These are phyloP conservation scores for Drosophila serrata DNA, from an alignment of 1,140 invertebrate species.

Conservation along the genomic window DNA sequence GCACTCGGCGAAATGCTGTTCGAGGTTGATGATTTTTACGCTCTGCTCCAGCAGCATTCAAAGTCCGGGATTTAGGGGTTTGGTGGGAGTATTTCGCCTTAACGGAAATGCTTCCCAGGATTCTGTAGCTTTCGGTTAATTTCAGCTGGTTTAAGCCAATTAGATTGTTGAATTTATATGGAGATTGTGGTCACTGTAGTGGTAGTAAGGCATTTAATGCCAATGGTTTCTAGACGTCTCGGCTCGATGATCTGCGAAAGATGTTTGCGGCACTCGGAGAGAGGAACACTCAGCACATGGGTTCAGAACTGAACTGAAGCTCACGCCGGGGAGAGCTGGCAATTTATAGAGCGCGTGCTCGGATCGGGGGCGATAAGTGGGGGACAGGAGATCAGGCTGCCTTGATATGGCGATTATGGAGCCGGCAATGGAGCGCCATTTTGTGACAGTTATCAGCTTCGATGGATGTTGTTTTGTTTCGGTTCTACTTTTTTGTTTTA, in stretches of 20 bases:
- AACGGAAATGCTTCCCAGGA: slow-evolving; percentile 14
- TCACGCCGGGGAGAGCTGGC: slow-evolving; percentile 8
- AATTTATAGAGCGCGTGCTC: slow-evolving; percentile 64
- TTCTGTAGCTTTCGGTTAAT: neutral
- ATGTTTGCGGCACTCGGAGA: slow-evolving; percentile 11
- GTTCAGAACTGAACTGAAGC: slow-evolving; percentile 69
- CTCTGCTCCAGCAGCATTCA: slow-evolving; percentile 64
- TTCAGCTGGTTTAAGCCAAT: slow-evolving; percentile 14
- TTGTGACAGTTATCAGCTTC: slow-evolving; percentile 63
- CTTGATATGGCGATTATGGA: slow-evolving; percentile 44
- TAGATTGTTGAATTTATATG: neutral
- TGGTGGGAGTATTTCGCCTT: slow-evolving; percentile 26
- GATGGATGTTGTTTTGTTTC: slow-evolving; percentile 35
- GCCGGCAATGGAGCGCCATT: slow-evolving; percentile 61
- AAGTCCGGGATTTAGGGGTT: slow-evolving; percentile 7
- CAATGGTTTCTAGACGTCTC: slow-evolving; percentile 14
- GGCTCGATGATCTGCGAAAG: slow-evolving; percentile 24
- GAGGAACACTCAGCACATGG: slow-evolving; percentile 38
- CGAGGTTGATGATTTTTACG: slow-evolving; percentile 48
- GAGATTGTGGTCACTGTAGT: slow-evolving; percentile 14
- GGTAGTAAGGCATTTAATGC: slow-evolving; percentile 57
- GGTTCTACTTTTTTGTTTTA: slow-evolving; percentile 17
- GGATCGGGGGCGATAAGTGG: slow-evolving; percentile 45
- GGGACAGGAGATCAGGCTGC: slow-evolving; percentile 64
- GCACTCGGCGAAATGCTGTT: slow-evolving; percentile 49